Evolutionary conservation across 2,888 invertebrate species (phyloP), one percentile per base, ranked within the genome.

Genomic region (Abscondita cerata): DNA sequence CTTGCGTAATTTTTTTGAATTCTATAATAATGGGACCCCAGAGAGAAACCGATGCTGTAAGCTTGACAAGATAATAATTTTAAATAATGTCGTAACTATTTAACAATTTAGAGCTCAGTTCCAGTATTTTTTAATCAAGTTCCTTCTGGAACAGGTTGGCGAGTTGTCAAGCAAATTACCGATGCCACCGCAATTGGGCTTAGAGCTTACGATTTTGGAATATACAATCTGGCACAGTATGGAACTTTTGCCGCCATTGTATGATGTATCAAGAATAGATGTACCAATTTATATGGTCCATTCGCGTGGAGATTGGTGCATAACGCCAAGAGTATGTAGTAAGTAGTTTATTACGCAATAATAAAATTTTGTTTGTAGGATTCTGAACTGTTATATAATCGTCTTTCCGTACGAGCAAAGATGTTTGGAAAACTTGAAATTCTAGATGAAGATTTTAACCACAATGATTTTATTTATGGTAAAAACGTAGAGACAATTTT

Each of bases 291-390:
- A 83, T 1, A 69, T 89, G 13, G 82, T 87, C 47, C 87, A 88
- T 65, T 87, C 87, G 5, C 82, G 83, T 60, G 86, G 86, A 68
- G 90, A 90, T 72, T 84, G 83, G 75, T 76, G 89, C 2, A 85
- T 86, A 19, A 83, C 83, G 33, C 83, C 83, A 77, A 73, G 77
- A 70, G 86, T 86, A 18, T 44, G 41, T 41, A 11, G 1, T 5
- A 36, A 8, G 5, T 4, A 16, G 6, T 2, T 44, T n/a, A 9
- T n/a, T n/a, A 18, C 16, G 1, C 15, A 52, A 36, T 40, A 13
- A 19, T 9, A 47, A 44, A 62, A 60, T 56, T 54, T 61, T 58
- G 47, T 60, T 77, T 79, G 36, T 59, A 81, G 80, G 81, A 81
- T 70, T 75, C 79, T 1, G 61, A 75, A 40, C 72, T 74, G 34